Conservation (phyloP, 2,113 vertebrate genomes). For the Pao palembangensis region DNA sequence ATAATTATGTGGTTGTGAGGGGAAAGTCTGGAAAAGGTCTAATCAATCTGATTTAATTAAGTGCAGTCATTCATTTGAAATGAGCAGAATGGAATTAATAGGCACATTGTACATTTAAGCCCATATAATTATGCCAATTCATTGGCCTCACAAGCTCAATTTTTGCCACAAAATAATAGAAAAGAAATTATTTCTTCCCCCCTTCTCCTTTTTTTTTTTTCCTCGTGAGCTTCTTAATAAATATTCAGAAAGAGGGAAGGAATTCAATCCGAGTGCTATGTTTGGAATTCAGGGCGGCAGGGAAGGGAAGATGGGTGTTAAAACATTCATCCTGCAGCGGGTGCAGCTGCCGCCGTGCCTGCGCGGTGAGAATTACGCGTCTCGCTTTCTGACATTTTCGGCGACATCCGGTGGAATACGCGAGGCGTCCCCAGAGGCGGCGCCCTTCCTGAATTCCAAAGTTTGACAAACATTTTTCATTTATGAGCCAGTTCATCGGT, state of each 20-base stretch:
- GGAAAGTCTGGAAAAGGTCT: constrained; percentile 79
- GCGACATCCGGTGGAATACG: constrained; percentile 13
- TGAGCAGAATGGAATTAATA: constrained; percentile 83
- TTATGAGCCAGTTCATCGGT: constrained; percentile 1
- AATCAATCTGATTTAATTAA: constrained; percentile 86
- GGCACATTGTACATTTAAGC: constrained; percentile 80
- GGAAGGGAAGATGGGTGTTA: not conserved
- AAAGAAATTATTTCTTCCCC: constrained; percentile 37
- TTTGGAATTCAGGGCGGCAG: constrained; percentile 12
- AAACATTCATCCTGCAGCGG: not conserved
- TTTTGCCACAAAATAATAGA: constrained; percentile 18
- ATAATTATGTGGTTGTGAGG: constrained; percentile 81
- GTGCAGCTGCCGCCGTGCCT: not conserved
- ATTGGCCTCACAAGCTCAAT: constrained; percentile 62
- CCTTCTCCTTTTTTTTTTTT: constrained; percentile 21
- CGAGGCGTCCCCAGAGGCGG: not conserved
- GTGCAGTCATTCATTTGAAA: constrained; percentile 82
- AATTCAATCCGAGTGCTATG: constrained; percentile 16
- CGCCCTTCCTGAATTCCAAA: not conserved
- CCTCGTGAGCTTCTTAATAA: constrained; percentile 32
- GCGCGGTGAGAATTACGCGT: constrained; percentile 6
- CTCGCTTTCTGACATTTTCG: not conserved
- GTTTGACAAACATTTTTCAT: not conserved
- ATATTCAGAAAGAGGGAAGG: constrained; percentile 12
- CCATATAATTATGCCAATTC: constrained; percentile 79